Evolutionary conservation across 2,113 vertebrate species (phyloP), one percentile per base, ranked within the genome.

Genomic region (Python bivittatus): DNA sequence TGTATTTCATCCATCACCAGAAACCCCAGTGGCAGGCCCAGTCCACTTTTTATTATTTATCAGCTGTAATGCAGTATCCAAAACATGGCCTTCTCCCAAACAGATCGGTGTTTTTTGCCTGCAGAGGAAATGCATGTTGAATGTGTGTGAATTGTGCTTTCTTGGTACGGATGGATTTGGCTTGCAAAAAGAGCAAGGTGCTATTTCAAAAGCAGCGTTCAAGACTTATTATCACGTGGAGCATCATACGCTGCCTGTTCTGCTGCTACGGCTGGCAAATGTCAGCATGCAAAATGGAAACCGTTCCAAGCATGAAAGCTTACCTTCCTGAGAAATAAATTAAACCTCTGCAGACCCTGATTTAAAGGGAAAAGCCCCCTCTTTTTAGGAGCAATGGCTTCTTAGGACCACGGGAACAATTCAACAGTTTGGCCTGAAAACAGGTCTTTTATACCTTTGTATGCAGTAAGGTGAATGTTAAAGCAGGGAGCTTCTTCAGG

Each of bases 11-110:
- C 89, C 25, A 84, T 90, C 88, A 88, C 27, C 23, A 84, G 88
- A 90, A 92, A 38, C 9, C 88, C 25, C 22, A 83, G 33, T 90
- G 64, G 64, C 93, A 92, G 88, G 27, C 10, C 89, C 48, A 88
- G 57, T 54, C 84, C 44, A 61, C 25, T 15, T 61, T 17, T 90
- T 90, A 87, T 90, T 87, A 90, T 92, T 92, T 94, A 94, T 90
- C 88, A 84, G 84, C 88, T 56, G 88, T 60, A 88, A 86, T 12
- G 17, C 54, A 56, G 61, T 87, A 60, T 83, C 42, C 54, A 90
- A 87, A 83, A 33, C n/a, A 61, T n/a, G 54, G 42, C 91, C 56
- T 86, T 25, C 54, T 61, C 84, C 83, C 88, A 84, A 83, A 89
- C 53, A 92, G 54, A 86, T 29, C 42, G 6, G 38, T 0, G 60